phyloP scores from a whole-genome alignment of 2,113 vertebrate genomes.

The Oryzias javanicus region DNA sequence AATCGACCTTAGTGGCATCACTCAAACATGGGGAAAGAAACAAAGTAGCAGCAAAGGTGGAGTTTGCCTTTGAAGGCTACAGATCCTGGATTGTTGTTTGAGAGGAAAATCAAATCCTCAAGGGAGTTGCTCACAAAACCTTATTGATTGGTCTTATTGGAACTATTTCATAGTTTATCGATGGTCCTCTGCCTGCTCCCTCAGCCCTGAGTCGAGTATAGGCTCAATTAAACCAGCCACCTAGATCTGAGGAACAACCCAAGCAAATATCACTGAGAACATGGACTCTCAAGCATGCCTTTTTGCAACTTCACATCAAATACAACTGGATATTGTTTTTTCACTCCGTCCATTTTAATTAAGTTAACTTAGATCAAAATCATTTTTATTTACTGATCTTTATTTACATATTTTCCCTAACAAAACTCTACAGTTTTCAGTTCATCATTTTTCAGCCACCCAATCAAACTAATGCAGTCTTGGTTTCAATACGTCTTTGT shows the following conservation, averaged over 20 bases:
- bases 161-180: constrained; percentile 80
- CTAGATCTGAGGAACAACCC: constrained; percentile 67
- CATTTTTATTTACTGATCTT: constrained; percentile 27
- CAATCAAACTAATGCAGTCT: constrained; percentile 55
- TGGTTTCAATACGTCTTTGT: constrained; percentile 43
- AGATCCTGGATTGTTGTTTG: constrained; percentile 73
- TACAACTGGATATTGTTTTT: background rate
- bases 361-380: constrained; percentile 33
- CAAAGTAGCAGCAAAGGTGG: constrained; percentile 68
- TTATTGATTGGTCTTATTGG: constrained; percentile 72
- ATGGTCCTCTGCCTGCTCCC: constrained; percentile 70
- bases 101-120: constrained; percentile 73
- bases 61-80: constrained; percentile 72
- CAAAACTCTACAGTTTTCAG: constrained; percentile 11
- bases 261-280: constrained; percentile 37
- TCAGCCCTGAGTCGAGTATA: constrained; percentile 55
- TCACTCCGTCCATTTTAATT: constrained; percentile 27
- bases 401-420: constrained; percentile 19
- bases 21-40: constrained; percentile 64
- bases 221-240: constrained; percentile 75
- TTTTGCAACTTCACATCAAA: constrained; percentile 7
- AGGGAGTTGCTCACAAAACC: constrained; percentile 70
- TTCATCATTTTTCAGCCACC: constrained; percentile 22
- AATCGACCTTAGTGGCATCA: constrained; percentile 72
- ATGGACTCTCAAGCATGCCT: constrained; percentile 48